A percentile compares a stretch with the other conserved stretches of the same genome.
phyloP scores from a whole-genome alignment of 2,888 invertebrate species.

The Caenorhabditis drosophilae region DNA sequence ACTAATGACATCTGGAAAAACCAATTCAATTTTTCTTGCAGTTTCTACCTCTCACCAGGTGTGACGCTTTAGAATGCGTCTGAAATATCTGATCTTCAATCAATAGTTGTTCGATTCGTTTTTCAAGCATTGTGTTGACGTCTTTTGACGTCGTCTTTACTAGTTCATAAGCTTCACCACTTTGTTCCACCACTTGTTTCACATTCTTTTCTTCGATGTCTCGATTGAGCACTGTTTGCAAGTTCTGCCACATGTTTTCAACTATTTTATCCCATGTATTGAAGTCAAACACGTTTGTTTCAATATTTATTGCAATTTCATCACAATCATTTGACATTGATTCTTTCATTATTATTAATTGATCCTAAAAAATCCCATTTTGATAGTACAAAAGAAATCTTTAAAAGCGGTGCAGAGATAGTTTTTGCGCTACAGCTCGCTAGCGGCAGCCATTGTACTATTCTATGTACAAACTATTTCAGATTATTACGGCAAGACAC shows the following conservation, averaged over 20 bases:
- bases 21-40: not conserved
- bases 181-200: constrained; percentile 1
- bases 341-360: constrained; percentile 8
- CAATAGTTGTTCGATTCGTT: constrained; percentile 9
- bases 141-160: not conserved
- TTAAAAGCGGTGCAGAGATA: no score
- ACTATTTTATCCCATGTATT: constrained; percentile 21
- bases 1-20: constrained; percentile 1
- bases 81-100: constrained; percentile 18
- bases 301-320: constrained; percentile 26
- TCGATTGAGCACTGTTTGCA: constrained; percentile 6
- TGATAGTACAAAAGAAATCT: no score
- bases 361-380: no score
- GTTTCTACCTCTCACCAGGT: constrained; percentile 6
- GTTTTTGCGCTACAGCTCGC: no score
- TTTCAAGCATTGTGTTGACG: constrained; percentile 9
- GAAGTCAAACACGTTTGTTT: constrained; percentile 23
- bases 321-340: constrained; percentile 21
- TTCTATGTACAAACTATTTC: no score
- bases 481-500: no score
- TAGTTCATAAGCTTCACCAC: not conserved
- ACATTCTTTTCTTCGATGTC: constrained; percentile 2
- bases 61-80: constrained; percentile 20
- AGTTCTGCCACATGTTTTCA: constrained; percentile 3
- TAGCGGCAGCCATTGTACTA: no score